These are phyloP conservation scores for Microtus ochrogaster DNA, from an alignment of 2,113 vertebrate species.

Conservation along the genomic window DNA sequence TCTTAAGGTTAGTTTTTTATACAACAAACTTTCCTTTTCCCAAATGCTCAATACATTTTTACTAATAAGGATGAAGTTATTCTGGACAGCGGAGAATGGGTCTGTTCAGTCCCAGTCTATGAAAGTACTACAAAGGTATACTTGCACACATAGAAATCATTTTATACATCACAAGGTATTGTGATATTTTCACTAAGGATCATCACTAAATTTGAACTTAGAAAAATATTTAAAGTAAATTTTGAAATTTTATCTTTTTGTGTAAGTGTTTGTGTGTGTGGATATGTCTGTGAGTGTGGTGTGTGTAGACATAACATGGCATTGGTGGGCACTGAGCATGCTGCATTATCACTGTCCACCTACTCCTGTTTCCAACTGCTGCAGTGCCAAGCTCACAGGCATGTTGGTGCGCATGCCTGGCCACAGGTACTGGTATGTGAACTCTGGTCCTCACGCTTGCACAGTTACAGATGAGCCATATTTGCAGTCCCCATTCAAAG, in stretches of 20 bases:
- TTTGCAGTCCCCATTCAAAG: not conserved
- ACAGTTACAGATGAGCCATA: not conserved
- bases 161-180: not conserved
- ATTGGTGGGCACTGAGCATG: not conserved
- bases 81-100: not conserved
- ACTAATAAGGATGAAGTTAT: constrained; percentile 47
- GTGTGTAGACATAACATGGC: not conserved
- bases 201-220: constrained; percentile 54
- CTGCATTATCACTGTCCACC: not conserved
- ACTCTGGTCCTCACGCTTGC: not conserved
- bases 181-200: constrained; percentile 12
- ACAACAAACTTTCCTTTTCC: constrained; percentile 55
- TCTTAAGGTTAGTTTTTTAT: constrained; percentile 32
- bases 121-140: constrained; percentile 10
- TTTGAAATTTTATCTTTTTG: not conserved
- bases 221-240: constrained; percentile 22
- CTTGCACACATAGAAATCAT: not conserved
- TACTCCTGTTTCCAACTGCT: not conserved
- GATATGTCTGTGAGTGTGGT: not conserved
- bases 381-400: not conserved
- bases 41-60: constrained; percentile 50
- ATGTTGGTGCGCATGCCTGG: too few species aligned
- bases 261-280: not conserved
- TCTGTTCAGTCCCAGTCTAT: constrained; percentile 14
- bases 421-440: not conserved